Base-by-base conservation (phyloP, 2,797 vertebrate genomes). In the Somateria mollissima region DNA sequence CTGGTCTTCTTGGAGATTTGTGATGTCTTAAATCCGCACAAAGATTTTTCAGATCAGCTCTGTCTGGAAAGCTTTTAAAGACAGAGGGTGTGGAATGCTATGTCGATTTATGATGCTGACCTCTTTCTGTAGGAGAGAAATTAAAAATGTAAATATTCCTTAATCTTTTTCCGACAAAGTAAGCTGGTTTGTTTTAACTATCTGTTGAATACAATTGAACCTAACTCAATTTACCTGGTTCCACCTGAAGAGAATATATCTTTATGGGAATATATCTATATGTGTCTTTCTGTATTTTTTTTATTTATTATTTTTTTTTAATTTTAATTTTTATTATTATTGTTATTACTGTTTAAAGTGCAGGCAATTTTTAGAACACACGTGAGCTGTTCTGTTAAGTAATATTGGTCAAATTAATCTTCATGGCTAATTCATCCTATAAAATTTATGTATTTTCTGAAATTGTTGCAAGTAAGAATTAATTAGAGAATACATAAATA, bases 1-100 rank as follows among this genome's bases (percentile, higher is more conserved):
- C 30, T 61, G 13, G 8, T 84, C 13, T 20, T 43, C 39, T 6
- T 11, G 13, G 20, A n/a, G 11, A 21, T 58, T 45, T 45, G 24
- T 58, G 22, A 49, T 39, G 7, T 56, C 32, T 81, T 32, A 79
- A 77, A 58, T 28, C 77, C 61, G 27, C 8, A 80, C 4, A 25
- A 4, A 74, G 39, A 62, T 58, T 69, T 70, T 90, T 20, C 7
- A 58, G 45, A 6, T 56, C 10, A 88, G 5, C 41, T 12, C 20
- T 56, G 1, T 37, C 37, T 86, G 32, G 34, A 82, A 87, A 91
- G 10, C 8, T 79, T 82, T 84, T 73, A 70, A 79, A 6, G 25
- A 54, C 3, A 27, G 34, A 66, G 1, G 0, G 3, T 75, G 27
- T 4, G 4, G 17, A 72, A 72, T 17, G 2, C 3, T 65, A 37